A percentile compares a stretch with the other conserved stretches of the same genome.
Evolutionary conservation across 2,113 vertebrate genomes (phyloP).

Genomic region (Gracilinanus agilis): DNA sequence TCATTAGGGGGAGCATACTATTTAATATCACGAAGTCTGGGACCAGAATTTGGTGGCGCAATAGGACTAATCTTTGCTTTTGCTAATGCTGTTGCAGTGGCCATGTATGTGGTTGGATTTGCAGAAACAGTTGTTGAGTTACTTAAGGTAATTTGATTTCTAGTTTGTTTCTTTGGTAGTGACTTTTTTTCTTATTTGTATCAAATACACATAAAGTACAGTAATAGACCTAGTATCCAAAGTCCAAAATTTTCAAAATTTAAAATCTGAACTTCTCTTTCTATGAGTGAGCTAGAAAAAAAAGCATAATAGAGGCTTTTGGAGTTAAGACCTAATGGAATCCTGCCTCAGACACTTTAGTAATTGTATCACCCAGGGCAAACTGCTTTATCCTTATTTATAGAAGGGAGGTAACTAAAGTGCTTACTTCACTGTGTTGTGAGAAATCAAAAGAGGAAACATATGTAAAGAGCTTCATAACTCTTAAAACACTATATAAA

Average conservation of each 20-base stretch:
- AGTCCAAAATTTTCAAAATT: neutral
- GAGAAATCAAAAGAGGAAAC: neutral
- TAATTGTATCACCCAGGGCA: neutral
- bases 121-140: constrained; percentile 96
- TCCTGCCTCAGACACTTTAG: neutral
- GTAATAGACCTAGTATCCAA: neutral
- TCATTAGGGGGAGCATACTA: constrained; percentile 96
- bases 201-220: neutral
- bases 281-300: too few species aligned
- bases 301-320: neutral
- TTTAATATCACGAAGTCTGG: constrained; percentile 97
- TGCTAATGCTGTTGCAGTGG: constrained; percentile 98
- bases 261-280: neutral
- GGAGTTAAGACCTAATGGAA: neutral
- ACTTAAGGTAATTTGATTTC: constrained; percentile 85
- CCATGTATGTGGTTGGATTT: constrained; percentile 99
- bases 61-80: constrained; percentile 99
- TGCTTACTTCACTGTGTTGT: neutral
- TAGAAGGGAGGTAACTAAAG: neutral
- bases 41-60: constrained; percentile 98
- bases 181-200: neutral
- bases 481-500: too few species aligned
- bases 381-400: too few species aligned
- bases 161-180: neutral
- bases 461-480: neutral